phyloP scores from a whole-genome alignment of 2,888 invertebrate genomes.

The Escarpia spicata region DNA sequence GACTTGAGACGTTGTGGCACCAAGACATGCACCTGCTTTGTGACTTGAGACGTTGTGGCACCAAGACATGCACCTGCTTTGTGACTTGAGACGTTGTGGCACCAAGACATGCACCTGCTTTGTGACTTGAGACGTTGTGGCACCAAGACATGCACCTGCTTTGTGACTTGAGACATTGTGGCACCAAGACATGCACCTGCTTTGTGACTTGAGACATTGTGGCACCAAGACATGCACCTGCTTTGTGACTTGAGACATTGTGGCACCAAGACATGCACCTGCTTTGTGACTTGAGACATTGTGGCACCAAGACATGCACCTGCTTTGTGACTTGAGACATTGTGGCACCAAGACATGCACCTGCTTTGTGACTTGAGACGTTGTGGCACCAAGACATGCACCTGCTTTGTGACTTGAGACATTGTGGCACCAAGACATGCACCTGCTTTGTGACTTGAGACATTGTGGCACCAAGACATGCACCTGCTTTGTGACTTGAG shows the following conservation, averaged over 20 bases:
- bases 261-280: neutral
- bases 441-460: neutral
- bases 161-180: neutral
- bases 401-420: neutral
- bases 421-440: neutral
- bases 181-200: neutral
- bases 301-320: neutral
- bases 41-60: neutral
- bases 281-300: neutral
- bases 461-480: neutral
- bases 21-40: neutral
- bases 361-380: neutral
- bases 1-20: neutral
- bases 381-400: neutral
- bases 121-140: neutral
- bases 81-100: neutral
- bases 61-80: neutral
- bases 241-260: neutral
- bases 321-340: neutral
- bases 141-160: neutral
- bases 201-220: neutral
- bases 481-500: neutral
- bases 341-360: neutral
- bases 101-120: neutral
- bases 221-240: neutral